Evolutionary conservation across 2,888 invertebrate species (phyloP).

Genomic region (Stenodera caucasica): DNA sequence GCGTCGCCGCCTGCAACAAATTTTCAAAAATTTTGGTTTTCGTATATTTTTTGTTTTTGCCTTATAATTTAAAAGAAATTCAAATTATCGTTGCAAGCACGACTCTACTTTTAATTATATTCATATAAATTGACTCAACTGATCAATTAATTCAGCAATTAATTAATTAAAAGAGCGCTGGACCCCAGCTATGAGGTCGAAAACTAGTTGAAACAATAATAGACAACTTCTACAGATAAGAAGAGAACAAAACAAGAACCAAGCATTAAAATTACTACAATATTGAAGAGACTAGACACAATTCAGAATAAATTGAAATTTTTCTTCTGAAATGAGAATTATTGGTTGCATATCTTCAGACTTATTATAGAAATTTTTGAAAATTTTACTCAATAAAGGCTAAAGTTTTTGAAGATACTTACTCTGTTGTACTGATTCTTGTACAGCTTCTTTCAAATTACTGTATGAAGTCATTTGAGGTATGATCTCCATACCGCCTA

Average conservation of each 20-base stretch:
- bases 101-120: conserved; percentile 24
- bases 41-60: too few relatives aligned
- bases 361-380: too few relatives aligned
- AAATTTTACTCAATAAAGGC: too few relatives aligned
- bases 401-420: background rate
- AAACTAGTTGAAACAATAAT: background rate
- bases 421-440: conserved; percentile 40
- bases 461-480: conserved; percentile 44
- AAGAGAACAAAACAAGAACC: background rate
- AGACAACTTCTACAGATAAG: background rate
- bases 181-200: conserved; percentile 28
- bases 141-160: background rate
- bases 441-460: conserved; percentile 41
- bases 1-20: conserved; percentile 54
- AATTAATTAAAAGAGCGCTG: conserved; percentile 25
- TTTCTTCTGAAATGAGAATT: too few relatives aligned
- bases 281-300: too few relatives aligned
- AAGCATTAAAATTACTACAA: conserved; percentile 6
- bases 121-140: background rate
- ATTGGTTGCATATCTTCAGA: too few relatives aligned
- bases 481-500: conserved; percentile 54
- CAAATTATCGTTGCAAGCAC: conserved; percentile 50
- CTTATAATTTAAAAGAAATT: background rate
- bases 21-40: conserved; percentile 25
- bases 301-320: too few relatives aligned